A percentile compares a stretch with the other conserved stretches of the same genome.
Evolutionary conservation across 2,888 invertebrate genomes (phyloP).

Genomic region (Scelioninae gen. 2): DNA sequence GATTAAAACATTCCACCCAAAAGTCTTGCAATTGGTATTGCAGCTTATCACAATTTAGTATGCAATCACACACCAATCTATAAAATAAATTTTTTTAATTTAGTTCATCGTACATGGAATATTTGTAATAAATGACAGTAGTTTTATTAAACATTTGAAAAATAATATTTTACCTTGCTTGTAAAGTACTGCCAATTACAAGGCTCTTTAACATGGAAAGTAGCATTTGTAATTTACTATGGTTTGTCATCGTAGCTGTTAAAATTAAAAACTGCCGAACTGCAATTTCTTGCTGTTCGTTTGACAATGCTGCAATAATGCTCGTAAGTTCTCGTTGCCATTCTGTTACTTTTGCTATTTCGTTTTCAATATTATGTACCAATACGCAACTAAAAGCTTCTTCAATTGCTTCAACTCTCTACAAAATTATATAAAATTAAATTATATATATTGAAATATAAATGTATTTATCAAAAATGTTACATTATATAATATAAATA

Average conservation of each 20-base stretch:
- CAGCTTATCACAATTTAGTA: constrained; percentile 90
- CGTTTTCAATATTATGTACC: constrained; percentile 84
- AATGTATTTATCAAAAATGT: background rate
- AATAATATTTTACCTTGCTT: constrained; percentile 83
- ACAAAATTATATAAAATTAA: background rate
- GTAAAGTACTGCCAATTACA: constrained; percentile 83
- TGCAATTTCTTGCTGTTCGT: constrained; percentile 85
- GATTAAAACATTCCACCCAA: constrained; percentile 92
- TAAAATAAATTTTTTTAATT: constrained; percentile 55
- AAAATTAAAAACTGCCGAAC: constrained; percentile 85
- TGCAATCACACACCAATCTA: constrained; percentile 90
- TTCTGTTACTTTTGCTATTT: constrained; percentile 81
- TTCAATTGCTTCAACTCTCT: constrained; percentile 90
- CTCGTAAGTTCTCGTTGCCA: constrained; percentile 84
- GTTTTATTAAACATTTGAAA: too few relatives aligned
- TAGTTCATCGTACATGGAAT: too few relatives aligned
- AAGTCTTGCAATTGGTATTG: constrained; percentile 87
- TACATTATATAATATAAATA: too few relatives aligned
- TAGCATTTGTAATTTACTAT: constrained; percentile 85
- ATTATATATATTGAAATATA: background rate
- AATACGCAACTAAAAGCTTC: constrained; percentile 93
- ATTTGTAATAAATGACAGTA: too few relatives aligned
- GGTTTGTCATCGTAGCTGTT: constrained; percentile 84
- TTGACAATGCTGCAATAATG: constrained; percentile 81
- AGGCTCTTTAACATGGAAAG: constrained; percentile 85